A percentile compares a stretch with the other conserved stretches of the same genome.
phyloP scores from a whole-genome alignment of 2,113 vertebrate species.

The Heterotilapia buettikoferi region DNA sequence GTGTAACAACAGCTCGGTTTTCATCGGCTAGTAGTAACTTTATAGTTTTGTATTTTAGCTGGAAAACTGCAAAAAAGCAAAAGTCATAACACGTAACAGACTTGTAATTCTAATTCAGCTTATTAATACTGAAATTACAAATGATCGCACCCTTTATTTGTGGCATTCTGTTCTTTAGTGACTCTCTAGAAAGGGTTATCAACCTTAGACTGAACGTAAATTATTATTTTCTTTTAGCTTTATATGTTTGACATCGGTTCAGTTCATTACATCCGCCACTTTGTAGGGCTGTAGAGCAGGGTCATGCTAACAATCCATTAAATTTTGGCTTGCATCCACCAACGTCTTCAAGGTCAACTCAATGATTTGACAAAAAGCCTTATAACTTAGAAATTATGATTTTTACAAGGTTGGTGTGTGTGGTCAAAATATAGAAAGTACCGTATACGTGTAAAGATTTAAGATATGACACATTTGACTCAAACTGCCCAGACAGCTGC shows the following conservation, averaged over 20 bases:
- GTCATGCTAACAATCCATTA: neutral
- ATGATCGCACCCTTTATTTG: neutral
- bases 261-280: neutral
- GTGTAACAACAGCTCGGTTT: neutral
- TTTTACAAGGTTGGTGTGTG: neutral
- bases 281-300: neutral
- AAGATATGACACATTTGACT: neutral
- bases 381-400: neutral
- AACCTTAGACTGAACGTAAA: neutral
- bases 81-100: neutral
- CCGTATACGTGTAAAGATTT: neutral
- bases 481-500: neutral
- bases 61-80: neutral
- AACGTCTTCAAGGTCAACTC: neutral
- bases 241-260: neutral
- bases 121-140: neutral
- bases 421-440: neutral
- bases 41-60: neutral
- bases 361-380: neutral
- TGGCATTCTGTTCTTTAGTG: neutral
- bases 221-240: neutral
- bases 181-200: neutral
- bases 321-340: neutral
- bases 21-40: neutral
- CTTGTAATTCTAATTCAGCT: neutral